Base-by-base conservation (phyloP, 2,888 invertebrate genomes). In the Drosophila robusta region DNA sequence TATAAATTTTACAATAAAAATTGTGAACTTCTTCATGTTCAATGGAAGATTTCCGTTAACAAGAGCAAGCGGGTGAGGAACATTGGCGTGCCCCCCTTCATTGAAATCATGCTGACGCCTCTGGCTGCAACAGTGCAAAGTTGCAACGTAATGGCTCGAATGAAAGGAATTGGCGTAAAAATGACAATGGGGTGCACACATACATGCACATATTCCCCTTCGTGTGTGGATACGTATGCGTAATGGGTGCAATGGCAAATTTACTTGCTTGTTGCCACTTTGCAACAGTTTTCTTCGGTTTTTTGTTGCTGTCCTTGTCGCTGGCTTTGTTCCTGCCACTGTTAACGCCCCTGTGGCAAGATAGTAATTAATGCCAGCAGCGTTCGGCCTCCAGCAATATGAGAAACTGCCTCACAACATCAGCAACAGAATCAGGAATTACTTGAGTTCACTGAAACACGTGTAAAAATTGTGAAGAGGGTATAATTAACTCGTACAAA, bases 261-360 rank as follows among this genome's bases (percentile, higher is more conserved):
- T 49, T 50, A 47, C 47, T 56, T 47, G 47, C 66, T 46, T 54
- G 66, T 65, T 66, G 74, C 56, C 72, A 76, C 76, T 54, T 71
- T 64, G 39, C 42, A 39, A 22, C 44, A 42, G 61, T 54, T 44
- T 44, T 32, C 46, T 36, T 34, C 46, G 18, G 42, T 16, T 45
- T 46, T 32, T 51, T 56, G 45, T 51, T 51, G 24, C 8, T 22
- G 36, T 11, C 44, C 14, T 24, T 9, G 9, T n/a, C 42, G 16
- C 36, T 22, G 16, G 12, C 7, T 16, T 16, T 24, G 14, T 6
- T 36, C 0, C 24, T 9, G n/a, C 3, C 41, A 9, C 11, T n/a
- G 3, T n/a, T 32, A 9, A 8, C 26, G n/a, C 8, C 12, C 4
- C 16, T 32, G 9, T 34, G 52, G 45, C 34, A 24, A 44, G 45